phyloP scores from a whole-genome alignment of 2,113 vertebrate genomes.

The Leucoraja erinaceus region DNA sequence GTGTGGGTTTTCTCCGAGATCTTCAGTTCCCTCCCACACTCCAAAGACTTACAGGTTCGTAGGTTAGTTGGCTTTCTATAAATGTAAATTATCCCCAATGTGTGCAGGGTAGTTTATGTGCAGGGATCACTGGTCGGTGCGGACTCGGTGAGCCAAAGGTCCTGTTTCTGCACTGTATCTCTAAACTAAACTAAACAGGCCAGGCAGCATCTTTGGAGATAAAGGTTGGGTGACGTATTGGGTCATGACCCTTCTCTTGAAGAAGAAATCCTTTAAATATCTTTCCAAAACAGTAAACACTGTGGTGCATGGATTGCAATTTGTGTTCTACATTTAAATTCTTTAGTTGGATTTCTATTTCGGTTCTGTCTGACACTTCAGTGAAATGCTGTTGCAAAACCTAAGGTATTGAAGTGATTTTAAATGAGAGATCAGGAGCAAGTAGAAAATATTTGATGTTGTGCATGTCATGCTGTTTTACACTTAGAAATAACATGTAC shows the following conservation, averaged over 20 bases:
- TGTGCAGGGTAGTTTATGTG: no score
- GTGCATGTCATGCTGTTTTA: neutral
- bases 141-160: no score
- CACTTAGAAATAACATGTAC: neutral
- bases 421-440: neutral
- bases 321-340: neutral
- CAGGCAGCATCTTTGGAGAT: no score
- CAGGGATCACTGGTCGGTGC: no score
- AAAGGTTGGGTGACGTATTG: no score
- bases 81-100: no score
- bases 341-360: neutral
- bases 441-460: neutral
- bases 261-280: neutral
- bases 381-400: neutral
- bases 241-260: neutral
- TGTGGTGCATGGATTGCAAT: neutral
- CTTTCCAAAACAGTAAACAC: neutral
- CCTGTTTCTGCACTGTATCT: no score
- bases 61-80: no score
- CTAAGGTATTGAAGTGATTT: neutral
- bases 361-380: neutral
- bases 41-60: no score
- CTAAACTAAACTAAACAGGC: no score
- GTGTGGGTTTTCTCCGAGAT: no score
- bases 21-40: no score